Conservation (phyloP, 2,113 vertebrate species). For the Tetrao urogallus region DNA sequence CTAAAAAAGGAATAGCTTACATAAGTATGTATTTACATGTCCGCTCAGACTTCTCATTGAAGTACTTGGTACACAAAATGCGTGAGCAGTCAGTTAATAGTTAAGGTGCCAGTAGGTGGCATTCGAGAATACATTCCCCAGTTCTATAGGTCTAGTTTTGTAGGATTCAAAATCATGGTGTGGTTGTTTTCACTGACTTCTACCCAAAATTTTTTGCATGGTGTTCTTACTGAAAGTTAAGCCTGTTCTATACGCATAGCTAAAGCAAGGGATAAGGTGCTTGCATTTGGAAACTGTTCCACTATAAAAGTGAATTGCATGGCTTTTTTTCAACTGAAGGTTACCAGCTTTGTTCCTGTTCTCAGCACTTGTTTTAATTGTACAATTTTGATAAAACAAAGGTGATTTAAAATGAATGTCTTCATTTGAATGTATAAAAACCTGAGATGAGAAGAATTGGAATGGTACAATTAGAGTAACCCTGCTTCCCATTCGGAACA, state of each 20-base stretch:
- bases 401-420: background rate
- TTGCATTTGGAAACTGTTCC: background rate
- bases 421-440: constrained; percentile 10
- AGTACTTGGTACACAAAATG: background rate
- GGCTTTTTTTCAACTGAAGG: background rate
- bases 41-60: background rate
- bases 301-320: background rate
- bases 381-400: background rate
- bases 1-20: background rate
- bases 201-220: fast-evolving
- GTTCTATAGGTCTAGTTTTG: fast-evolving
- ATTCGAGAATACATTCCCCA: background rate
- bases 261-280: background rate
- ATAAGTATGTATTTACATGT: background rate
- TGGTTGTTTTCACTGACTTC: fast-evolving
- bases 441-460: constrained; percentile 1
- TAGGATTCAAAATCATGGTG: fast-evolving
- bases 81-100: background rate
- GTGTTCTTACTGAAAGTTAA: background rate
- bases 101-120: constrained; percentile 12
- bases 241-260: background rate
- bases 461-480: constrained; percentile 46
- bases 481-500: constrained; percentile 35
- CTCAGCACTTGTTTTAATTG: background rate
- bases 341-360: background rate